Evolutionary conservation across 2,888 invertebrate genomes (phyloP), one percentile per base, ranked within the genome.

Genomic region (Metalampra italica): DNA sequence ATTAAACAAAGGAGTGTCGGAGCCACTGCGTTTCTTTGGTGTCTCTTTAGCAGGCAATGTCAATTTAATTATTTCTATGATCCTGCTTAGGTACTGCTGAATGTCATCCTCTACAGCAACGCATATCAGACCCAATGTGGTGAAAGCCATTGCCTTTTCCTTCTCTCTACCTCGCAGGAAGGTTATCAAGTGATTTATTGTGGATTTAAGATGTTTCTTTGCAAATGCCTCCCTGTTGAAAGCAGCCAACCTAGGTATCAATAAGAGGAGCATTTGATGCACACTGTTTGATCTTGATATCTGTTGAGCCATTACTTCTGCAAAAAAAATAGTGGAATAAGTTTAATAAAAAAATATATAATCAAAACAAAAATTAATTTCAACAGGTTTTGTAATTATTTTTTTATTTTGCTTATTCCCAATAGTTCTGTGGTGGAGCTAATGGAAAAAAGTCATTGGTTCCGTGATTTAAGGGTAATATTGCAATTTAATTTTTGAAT

Each of bases 201-300:
- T 93, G 0, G 92, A 92, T 44, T 92, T 92, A 0, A 97, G 82
- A 78, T 97, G 94, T 58, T 93, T 92, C 50, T 91, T 91, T 0
- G 94, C 92, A 79, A 98, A 98, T 43, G 92, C 91, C 44, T 94
- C 93, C 48, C 93, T 93, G 72, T 97, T 94, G 65, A 98, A 97
- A n/a, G 98, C 97, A 7, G 98, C 98, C 37, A 98, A 84, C 53
- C 98, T 91, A 0, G 99, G 99, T 58, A 99, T 90, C 51, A 98
- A 92, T 47, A 94, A 92, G 52, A 98, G 91, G 8, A 99, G 83
- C 37, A 96, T 93, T 72, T 96, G 95, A 66, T 98, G 98, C 14
- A 98, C 95, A 83, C 94, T 93, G 0, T 91, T 85, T 49, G 94
- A 95, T 56, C 94, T 92, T 0, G 94, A 94, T 59, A 92, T 90